phyloP scores from a whole-genome alignment of 1,140 invertebrate species.

The Drosophila setifemur region DNA sequence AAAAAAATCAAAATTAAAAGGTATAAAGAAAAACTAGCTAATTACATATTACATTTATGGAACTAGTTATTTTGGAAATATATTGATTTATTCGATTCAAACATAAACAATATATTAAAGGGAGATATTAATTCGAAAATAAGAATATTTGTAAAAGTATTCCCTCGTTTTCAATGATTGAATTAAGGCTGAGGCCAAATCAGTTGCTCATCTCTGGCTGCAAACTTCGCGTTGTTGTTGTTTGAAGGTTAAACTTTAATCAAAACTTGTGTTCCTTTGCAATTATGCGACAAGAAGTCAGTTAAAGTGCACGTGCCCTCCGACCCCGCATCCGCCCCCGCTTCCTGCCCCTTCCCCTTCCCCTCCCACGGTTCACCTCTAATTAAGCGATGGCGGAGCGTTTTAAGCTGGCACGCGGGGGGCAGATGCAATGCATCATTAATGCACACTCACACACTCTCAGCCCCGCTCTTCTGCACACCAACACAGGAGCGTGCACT shows the following conservation, averaged over 20 bases:
- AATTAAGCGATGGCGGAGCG: conserved; percentile 62
- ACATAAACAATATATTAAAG: no score
- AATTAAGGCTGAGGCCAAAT: background rate
- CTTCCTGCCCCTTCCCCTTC: background rate
- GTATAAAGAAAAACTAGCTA: no score
- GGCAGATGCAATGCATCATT: conserved; percentile 63
- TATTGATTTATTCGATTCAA: no score
- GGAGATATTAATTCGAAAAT: no score
- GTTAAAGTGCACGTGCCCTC: conserved; percentile 26
- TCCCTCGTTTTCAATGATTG: no score
- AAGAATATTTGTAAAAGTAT: no score
- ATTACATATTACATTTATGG: no score
- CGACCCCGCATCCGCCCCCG: background rate
- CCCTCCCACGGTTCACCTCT: conserved; percentile 44
- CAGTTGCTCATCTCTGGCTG: conserved; percentile 31
- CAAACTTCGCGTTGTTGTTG: background rate
- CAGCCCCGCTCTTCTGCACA: background rate
- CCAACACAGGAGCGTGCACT: background rate
- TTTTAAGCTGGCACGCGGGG: conserved; percentile 41
- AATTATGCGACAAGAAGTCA: conserved; percentile 73
- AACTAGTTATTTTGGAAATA: no score
- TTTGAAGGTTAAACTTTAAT: conserved; percentile 52
- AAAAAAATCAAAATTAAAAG: no score
- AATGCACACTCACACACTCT: conserved; percentile 53
- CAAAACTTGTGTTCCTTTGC: conserved; percentile 63